Conservation (phyloP, 2,113 vertebrate genomes). For the Brachionichthys hirsutus region DNA sequence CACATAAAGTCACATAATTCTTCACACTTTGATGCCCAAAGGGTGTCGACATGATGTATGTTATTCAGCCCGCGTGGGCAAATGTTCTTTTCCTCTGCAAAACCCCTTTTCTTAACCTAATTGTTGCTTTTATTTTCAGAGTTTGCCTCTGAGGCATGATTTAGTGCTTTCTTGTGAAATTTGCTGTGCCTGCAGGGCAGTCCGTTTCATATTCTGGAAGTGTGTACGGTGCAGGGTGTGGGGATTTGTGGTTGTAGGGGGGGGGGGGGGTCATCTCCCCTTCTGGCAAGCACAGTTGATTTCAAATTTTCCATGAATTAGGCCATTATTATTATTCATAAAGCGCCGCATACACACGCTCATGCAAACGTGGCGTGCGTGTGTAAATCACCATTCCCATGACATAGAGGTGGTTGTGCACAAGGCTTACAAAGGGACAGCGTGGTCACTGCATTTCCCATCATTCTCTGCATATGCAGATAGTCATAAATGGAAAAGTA, state of each 20-base stretch:
- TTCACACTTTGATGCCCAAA: constrained; percentile 27
- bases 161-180: constrained; percentile 44
- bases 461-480: constrained; percentile 57
- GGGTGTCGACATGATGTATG: constrained; percentile 6
- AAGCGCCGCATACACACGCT: background rate
- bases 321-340: constrained; percentile 40
- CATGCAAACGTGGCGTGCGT: constrained; percentile 16
- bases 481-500: constrained; percentile 75
- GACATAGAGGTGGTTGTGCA: constrained; percentile 5
- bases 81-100: constrained; percentile 14
- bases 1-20: constrained; percentile 11
- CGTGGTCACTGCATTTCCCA: constrained; percentile 70
- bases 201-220: constrained; percentile 45
- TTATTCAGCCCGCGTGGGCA: constrained; percentile 13
- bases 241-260: constrained; percentile 44
- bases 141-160: constrained; percentile 34
- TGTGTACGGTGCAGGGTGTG: constrained; percentile 20
- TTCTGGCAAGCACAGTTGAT: constrained; percentile 36
- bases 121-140: constrained; percentile 35
- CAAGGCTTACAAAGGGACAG: constrained; percentile 35
- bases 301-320: constrained; percentile 45
- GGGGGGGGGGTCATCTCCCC: constrained; percentile 23
- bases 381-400: background rate
- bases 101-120: constrained; percentile 21
- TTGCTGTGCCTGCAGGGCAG: constrained; percentile 21